Base-by-base conservation (phyloP, 2,888 invertebrate species). In the Amphimallon solstitiale region DNA sequence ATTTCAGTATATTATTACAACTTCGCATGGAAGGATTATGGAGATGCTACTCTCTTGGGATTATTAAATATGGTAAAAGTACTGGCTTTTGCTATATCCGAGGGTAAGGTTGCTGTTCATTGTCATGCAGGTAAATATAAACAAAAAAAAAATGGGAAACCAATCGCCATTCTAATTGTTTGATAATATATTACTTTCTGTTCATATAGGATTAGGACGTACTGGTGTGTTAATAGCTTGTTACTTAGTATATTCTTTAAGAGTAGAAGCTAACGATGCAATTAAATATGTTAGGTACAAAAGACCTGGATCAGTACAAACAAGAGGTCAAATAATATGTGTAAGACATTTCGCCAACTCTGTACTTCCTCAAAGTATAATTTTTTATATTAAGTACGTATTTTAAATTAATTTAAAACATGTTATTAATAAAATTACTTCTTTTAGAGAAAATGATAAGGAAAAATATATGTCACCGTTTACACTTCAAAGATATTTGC, bases 41-140 rank as follows among this genome's bases (percentile, higher is more conserved):
- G 92, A 0, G 92, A 92, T 65, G 92, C 92, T 0, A 89, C 90
- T 2, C 84, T 93, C 72, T 85, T 87, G 46, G 90, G 90, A 4
- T 84, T 95, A n/a, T 82, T 95, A 71, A 93, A 95, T 78, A 94
- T 94, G 89, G 91, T 94, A n/a, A 94, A 95, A 84, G 95, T 95
- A 6, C 85, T 95, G 76, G 90, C 93, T 37, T 95, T 95, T 81
- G 90, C 93, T 0, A 83, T 93, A 7, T 87, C 90, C 51, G 90
- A 94, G 80, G 95, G 95, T 61, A 88, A 91, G 77, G 90, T 91
- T 0, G 93, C 93, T 1, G 87, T 95, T 66, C 95, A 95, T 78
- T 95, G 95, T 79, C 95, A 95, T 82, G 95, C 95, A 76, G 90
- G 90, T 90, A 84, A 81, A 76, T 73, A 2, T n/a, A n/a, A n/a